Base-by-base conservation (phyloP, 2,113 vertebrate genomes). In the Scophthalmus maximus region DNA sequence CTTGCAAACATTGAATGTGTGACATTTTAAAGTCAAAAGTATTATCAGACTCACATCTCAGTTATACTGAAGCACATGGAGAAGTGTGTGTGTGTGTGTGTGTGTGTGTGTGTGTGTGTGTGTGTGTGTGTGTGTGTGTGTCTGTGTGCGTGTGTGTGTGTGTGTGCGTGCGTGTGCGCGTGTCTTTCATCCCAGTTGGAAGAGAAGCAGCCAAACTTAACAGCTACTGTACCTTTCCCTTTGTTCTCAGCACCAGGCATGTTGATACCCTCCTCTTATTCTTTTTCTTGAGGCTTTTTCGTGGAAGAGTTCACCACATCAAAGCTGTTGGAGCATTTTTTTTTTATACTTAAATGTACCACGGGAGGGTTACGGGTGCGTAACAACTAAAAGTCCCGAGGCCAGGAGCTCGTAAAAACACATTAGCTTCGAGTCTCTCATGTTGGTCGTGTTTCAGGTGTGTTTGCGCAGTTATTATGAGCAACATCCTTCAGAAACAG, bases 361-460 rank as follows among this genome's bases (percentile, higher is more conserved):
- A 66, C 26, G 58, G 60, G 76, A 63, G 72, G 47, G 65, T 27
- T 17, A 27, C 46, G 57, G 64, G 56, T 40, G 65, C 76, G 72
- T 82, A 85, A 86, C 89, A 78, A 86, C 52, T 23, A 5, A 75
- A 74, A 86, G 68, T 78, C 79, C 59, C 8, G 46, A 58, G 82
- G 87, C 53, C 76, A 65, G 64, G 56, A 59, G 56, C 71, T 76
- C 29, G 25, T 84, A 79, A 91, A 86, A 81, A 68, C 66, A 85
- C 36, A 25, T 79, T 67, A 38, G 44, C 53, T 55, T 44, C 57
- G 42, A 69, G 73, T 79, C 57, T 87, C 65, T 83, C 68, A 68
- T 87, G 82, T 46, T 65, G 67, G 73, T 51, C 32, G 63, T 70
- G 68, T 60, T 79, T 82, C 79, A 90, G 85, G 85, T 88, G 84